A percentile compares a stretch with the other conserved stretches of the same genome.
Evolutionary conservation across 1,140 invertebrate species (phyloP).

Genomic region (Trachelipus rathkii): DNA sequence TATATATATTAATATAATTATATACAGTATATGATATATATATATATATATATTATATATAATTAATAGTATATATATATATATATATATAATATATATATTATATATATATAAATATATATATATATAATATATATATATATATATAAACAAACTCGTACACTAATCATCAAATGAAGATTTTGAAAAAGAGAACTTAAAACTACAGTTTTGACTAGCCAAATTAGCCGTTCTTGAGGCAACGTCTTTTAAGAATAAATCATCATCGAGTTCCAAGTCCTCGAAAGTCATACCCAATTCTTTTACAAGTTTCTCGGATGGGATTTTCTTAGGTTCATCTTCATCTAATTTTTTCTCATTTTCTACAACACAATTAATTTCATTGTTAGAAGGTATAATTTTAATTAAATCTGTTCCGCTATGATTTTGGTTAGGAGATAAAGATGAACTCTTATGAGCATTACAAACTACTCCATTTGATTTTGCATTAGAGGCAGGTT

Average conservation of each 20-base stretch:
- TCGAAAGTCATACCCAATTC: constrained; percentile 20
- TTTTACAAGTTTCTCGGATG: constrained; percentile 16
- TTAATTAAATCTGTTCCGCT: not conserved
- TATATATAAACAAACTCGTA: too few relatives aligned
- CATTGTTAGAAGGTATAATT: not conserved
- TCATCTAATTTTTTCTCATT: not conserved
- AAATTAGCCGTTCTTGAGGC: constrained; percentile 36
- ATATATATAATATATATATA: too few relatives aligned
- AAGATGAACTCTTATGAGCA: not conserved
- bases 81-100: too few relatives aligned
- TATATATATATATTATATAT: too few relatives aligned
- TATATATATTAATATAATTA: too few relatives aligned
- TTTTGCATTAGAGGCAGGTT: not conserved
- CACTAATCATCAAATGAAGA: constrained; percentile 35
- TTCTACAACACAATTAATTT: constrained; percentile 8
- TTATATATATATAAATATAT: too few relatives aligned
- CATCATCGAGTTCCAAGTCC: constrained; percentile 32
- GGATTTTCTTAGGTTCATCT: not conserved
- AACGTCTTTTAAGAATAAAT: constrained; percentile 39
- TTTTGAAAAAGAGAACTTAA: constrained; percentile 37
- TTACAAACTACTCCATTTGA: not conserved
- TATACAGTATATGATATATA: too few relatives aligned
- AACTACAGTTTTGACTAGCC: constrained; percentile 36
- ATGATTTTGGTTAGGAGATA: not conserved
- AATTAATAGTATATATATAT: too few relatives aligned